Evolutionary conservation across 2,113 vertebrate genomes (phyloP), one percentile per base, ranked within the genome.

Genomic region (Rhizomys pruinosus): DNA sequence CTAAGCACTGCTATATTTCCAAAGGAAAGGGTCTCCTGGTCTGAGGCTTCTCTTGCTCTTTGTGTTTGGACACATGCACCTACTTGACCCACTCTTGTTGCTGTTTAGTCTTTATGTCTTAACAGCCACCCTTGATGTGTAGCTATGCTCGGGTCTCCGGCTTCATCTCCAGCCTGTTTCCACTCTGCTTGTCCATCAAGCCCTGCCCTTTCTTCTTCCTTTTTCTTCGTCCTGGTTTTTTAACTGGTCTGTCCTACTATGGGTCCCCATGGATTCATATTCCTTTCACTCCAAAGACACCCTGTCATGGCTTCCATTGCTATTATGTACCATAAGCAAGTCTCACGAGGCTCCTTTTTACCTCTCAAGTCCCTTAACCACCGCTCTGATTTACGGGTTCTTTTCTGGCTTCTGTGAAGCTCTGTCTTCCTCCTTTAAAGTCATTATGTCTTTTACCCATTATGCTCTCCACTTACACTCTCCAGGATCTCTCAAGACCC

Each of bases 331-430:
- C 29, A 17, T n/a, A 23, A 16, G 12, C 76, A 63, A 4, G 29
- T 81, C 68, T 85, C 63, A 37, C 78, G 66, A 22, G 42, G 34
- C 10, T 42, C 19, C 63, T 44, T 84, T 87, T 47, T 73, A 29
- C 63, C 32, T 16, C 32, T 25, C 20, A 23, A 7, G 13, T 17
- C 69, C 4, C 3, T 10, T 12, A 52, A 23, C 69, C 20, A 29
- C 63, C 3, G 87, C 63, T 81, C 37, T 64, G 73, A 80, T 22
- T 52, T 64, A 15, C 63, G 20, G 66, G 32, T 55, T 39, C 4
- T 92, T 72, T 78, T 47, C 71, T 87, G 55, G 39, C 4, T 81
- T 78, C 87, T 84, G 7, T 47, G 66, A 69, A 22, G 42, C 72
- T 22, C 29, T 77, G 23, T 37, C 22, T 55, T 37, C 37, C 52